phyloP scores from a whole-genome alignment of 30 jellyfish, hydroid and myxozoan genomes.

The Turritopsis dohrnii region DNA sequence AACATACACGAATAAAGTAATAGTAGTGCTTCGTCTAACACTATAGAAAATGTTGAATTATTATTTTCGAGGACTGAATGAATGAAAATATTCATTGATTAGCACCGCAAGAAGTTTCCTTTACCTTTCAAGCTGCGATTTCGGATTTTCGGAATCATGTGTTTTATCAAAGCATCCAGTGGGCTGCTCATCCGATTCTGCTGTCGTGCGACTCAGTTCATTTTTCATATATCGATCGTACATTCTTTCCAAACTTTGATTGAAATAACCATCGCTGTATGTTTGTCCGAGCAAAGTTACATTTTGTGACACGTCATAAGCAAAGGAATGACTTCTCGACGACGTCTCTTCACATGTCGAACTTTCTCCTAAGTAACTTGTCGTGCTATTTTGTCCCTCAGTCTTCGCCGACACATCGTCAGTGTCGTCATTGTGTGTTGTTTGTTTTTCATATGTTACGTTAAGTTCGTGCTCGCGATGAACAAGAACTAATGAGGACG shows the following conservation, averaged over 20 bases:
- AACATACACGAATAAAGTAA: no score
- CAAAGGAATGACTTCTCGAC: not conserved
- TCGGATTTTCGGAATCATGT: not conserved
- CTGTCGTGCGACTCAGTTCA: not conserved
- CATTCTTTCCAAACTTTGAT: not conserved
- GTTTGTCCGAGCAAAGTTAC: slow-evolving; percentile 4
- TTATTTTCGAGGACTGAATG: no score
- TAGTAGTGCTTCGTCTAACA: no score
- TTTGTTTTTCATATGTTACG: not conserved
- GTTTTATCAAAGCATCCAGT: slow-evolving; percentile 39
- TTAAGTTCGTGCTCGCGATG: not conserved
- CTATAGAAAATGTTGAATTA: not conserved
- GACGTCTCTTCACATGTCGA: slow-evolving; percentile 5
- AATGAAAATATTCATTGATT: no score
- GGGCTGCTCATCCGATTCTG: slow-evolving; percentile 12
- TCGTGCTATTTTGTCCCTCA: not conserved
- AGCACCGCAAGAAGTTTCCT: not conserved
- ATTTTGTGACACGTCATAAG: not conserved
- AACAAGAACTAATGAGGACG: not conserved
- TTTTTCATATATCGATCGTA: slow-evolving; percentile 10
- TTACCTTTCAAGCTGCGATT: not conserved
- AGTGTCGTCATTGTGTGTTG: not conserved
- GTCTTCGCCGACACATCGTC: not conserved
- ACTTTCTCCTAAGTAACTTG: not conserved
- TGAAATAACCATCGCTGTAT: slow-evolving; percentile 10